Base-by-base conservation (phyloP, 2,113 vertebrate genomes). In the Herpailurus yagouaroundi region DNA sequence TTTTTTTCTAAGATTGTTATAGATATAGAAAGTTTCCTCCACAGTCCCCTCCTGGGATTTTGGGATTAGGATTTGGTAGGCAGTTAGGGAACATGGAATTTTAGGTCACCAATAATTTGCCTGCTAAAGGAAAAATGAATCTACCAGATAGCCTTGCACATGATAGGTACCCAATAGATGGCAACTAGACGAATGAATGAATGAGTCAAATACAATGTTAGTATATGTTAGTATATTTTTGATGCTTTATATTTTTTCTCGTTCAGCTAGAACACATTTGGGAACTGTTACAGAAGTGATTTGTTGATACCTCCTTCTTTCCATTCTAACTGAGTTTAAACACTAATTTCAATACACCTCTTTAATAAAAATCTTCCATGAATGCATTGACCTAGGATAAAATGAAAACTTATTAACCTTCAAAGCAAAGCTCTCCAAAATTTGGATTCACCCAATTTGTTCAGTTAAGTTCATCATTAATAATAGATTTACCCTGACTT, bases 161-260 rank as follows among this genome's bases (percentile, higher is more conserved):
- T 5, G 55, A 4, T 77, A 79, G n/a, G 19, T 38, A 21, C 21
- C 16, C 4, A 81, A 13, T 25, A 41, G 60, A 52, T 33, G 60
- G n/a, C 19, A 48, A 36, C 14, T 71, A 89, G 79, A 77, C 45
- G 23, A 45, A 71, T 31, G 21, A n/a, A 81, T 60, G n/a, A 38
- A 45, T n/a, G 25, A 80, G 36, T 16, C 63, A 45, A 45, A 36
- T 36, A 57, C 13, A 41, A 10, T 36, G 52, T 85, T 38, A 76
- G 6, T 55, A 48, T 90, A 27, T 87, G 90, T 92, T 71, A 83
- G 25, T 66, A 10, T 97, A 36, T 92, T 94, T 92, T 89, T 60
- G 14, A 60, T 77, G 13, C 66, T 86, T 95, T 81, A 73, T 23
- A 38, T 80, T 94, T 96, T 19, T n/a, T 97, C 23, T 63, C 33